Base-by-base conservation (phyloP, 2,888 invertebrate species). In the Sceliomorpha sp. region DNA sequence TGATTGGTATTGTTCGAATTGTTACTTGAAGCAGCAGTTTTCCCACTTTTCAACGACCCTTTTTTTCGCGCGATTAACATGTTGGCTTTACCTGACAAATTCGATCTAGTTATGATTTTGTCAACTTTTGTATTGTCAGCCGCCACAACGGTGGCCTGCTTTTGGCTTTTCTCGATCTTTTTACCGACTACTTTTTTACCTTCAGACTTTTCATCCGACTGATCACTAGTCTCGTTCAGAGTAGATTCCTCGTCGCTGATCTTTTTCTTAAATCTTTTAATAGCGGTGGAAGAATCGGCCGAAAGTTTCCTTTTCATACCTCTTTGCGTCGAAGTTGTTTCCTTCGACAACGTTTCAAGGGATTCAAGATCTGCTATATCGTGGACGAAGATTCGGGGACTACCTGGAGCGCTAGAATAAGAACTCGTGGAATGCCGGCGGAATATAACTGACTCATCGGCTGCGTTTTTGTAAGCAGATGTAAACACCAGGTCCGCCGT, bases 391-490 rank as follows among this genome's bases (percentile, higher is more conserved):
- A 92, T 87, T 15, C 91, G 89, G 0, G 92, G 91, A 78, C 93
- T 93, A 88, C 91, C 90, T 8, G 93, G 92, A 1, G 91, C 91
- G 80, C 93, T 93, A 0, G 94, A 94, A 82, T 94, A 94, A 0
- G 95, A 95, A 84, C 95, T 95, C 37, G 95, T 95, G 1, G 96
- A 96, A 80, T 96, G 94, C 10, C 96, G 90, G 29, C 95, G 90
- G 77, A 96, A 93, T 58, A 96, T 95, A 79, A 95, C 92, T 0
- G 96, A 95, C 50, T 93, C 93, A 82, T 95, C 95, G 0, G 94
- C 93, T 77, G 92, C 85, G 29, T 89, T 86, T 9, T 81, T 77
- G 20, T 86, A 83, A 58, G 83, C 87, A 1, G 85, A 81, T 0
- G 86, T 83, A 37, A 78, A 78, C n/a, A 85, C 76, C 56, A 87